Conservation (phyloP, 2,888 invertebrate genomes). For the Troglohyphantes excavatus region DNA sequence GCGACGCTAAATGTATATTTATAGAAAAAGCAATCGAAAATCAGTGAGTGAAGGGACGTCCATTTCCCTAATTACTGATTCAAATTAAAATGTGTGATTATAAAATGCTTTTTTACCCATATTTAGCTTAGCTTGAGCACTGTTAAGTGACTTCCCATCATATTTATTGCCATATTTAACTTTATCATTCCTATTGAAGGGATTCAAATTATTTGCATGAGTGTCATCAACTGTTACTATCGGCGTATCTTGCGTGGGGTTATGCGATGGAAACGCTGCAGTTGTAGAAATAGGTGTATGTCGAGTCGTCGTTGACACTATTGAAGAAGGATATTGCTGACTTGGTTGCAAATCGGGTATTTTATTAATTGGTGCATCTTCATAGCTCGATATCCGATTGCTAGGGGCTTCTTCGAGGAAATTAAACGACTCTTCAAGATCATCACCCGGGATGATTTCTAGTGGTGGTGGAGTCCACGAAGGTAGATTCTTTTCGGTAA, state of each 20-base stretch:
- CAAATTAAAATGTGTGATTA: neutral
- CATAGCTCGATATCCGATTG: constrained; percentile 65
- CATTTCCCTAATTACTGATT: no score
- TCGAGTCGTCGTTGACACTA: constrained; percentile 3
- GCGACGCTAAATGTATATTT: no score
- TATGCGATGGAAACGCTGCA: neutral
- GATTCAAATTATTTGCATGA: constrained; percentile 40
- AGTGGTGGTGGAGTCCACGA: constrained; percentile 74
- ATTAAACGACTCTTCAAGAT: constrained; percentile 64
- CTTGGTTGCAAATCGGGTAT: constrained; percentile 42
- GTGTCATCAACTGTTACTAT: constrained; percentile 51
- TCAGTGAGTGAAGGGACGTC: no score
- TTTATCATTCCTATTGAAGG: constrained; percentile 61
- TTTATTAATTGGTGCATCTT: constrained; percentile 66
- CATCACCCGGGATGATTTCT: constrained; percentile 73
- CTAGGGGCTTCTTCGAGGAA: constrained; percentile 69
- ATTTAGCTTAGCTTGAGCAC: constrained; percentile 87
- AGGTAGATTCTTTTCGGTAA: constrained; percentile 32
- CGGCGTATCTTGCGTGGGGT: constrained; percentile 63
- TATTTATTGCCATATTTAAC: constrained; percentile 73
- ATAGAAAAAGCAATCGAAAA: no score
- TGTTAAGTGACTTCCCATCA: constrained; percentile 74
- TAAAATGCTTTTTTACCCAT: constrained; percentile 84
- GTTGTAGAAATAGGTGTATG: constrained; percentile 19
- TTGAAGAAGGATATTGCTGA: constrained; percentile 36